phyloP scores from a whole-genome alignment of 2,797 vertebrate species.

The Peromyscus eremicus region DNA sequence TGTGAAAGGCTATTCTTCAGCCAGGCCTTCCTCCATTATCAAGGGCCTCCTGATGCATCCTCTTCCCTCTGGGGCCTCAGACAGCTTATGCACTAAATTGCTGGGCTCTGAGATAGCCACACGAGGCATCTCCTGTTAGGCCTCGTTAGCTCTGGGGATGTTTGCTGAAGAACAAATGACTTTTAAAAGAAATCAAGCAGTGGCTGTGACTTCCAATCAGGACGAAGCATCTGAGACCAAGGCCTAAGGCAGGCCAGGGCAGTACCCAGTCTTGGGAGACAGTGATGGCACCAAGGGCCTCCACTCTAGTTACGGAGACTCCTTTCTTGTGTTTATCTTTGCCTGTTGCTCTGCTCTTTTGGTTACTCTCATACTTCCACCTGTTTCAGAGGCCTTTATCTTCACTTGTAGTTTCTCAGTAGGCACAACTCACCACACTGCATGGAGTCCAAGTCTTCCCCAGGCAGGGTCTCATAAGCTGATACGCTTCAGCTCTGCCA shows the following conservation, averaged over 20 bases:
- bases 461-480: background rate
- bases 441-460: background rate
- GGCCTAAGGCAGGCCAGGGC: background rate
- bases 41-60: accelerated
- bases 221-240: background rate
- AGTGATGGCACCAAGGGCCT: background rate
- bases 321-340: background rate
- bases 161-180: background rate
- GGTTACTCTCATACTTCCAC: background rate
- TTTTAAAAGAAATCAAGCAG: background rate
- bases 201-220: background rate
- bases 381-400: background rate
- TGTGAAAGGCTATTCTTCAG: background rate
- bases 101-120: background rate
- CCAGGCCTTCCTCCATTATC: background rate
- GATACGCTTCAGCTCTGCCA: background rate
- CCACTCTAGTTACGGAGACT: no score
- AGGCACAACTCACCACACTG: accelerated
- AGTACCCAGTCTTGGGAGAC: background rate
- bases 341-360: background rate
- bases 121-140: accelerated
- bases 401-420: background rate
- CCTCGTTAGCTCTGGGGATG: background rate
- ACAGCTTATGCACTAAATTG: background rate
- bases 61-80: no score